Percentiles rank a stretch among this genome's conserved stretches.
Evolutionary conservation across 2,888 invertebrate genomes (phyloP).

Genomic region (Atherix ibis): DNA sequence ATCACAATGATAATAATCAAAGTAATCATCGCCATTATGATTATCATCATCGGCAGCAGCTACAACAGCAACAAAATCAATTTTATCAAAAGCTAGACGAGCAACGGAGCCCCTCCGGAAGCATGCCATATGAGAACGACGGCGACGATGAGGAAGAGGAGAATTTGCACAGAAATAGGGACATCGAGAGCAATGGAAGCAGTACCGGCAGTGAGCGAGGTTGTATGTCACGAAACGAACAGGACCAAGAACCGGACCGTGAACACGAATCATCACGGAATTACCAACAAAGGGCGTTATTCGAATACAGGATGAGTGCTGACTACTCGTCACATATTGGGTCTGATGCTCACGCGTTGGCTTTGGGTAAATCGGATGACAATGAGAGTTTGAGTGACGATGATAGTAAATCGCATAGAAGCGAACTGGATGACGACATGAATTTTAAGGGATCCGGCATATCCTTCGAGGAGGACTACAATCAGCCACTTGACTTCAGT

Average conservation of each 20-base stretch:
- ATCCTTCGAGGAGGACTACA: slow-evolving; percentile 15
- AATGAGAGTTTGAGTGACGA: slow-evolving; percentile 10
- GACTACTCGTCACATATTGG: too few relatives aligned
- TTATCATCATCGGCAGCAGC: slow-evolving; percentile 19
- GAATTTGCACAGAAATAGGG: too few relatives aligned
- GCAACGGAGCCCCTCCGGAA: too few relatives aligned
- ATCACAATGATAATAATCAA: background rate
- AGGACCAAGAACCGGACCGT: too few relatives aligned
- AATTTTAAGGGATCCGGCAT: background rate
- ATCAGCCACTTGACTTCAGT: slow-evolving; percentile 28
- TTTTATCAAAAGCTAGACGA: too few relatives aligned
- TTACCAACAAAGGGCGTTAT: too few relatives aligned
- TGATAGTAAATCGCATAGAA: slow-evolving; percentile 15
- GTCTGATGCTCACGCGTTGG: background rate
- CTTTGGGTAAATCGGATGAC: slow-evolving; percentile 6
- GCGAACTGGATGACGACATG: slow-evolving; percentile 13
- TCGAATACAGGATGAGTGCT: slow-evolving; percentile 6
- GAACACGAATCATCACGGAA: too few relatives aligned
- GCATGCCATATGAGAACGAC: too few relatives aligned
- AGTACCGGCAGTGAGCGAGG: too few relatives aligned
- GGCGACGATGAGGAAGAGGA: too few relatives aligned
- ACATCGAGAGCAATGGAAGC: too few relatives aligned
- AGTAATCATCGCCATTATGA: slow-evolving; percentile 37
- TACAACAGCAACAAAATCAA: slow-evolving; percentile 3
- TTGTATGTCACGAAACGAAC: too few relatives aligned